These are phyloP conservation scores for Alaudala cheleensis DNA, from an alignment of 2,113 vertebrate species.

Conservation along the genomic window DNA sequence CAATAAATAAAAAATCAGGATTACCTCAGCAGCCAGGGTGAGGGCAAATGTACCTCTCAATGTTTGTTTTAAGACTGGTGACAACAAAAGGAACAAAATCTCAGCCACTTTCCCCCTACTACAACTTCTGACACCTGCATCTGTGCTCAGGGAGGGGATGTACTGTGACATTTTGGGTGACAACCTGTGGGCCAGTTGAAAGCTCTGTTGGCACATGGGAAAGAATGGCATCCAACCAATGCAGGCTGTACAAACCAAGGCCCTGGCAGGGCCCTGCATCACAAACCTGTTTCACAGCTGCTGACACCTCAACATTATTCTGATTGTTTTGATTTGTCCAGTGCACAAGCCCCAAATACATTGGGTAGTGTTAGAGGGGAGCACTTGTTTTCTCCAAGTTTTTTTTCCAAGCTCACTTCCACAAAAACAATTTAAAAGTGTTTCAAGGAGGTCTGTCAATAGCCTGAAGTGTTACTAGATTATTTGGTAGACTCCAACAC, in stretches of 20 bases:
- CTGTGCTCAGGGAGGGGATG: not conserved
- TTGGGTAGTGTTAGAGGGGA: not conserved
- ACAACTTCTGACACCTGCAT: not conserved
- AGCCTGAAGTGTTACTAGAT: not conserved
- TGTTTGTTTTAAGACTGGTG: not conserved
- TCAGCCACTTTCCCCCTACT: not conserved
- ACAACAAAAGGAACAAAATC: not conserved
- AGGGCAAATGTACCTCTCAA: not conserved
- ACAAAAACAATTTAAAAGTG: not conserved
- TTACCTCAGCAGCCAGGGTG: too few species aligned
- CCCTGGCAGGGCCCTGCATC: not conserved
- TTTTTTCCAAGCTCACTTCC: not conserved
- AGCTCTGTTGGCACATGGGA: rapidly evolving
- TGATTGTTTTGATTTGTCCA: not conserved
- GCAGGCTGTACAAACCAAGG: not conserved
- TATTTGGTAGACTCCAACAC: not conserved
- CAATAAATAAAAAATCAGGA: not conserved
- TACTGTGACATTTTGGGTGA: not conserved
- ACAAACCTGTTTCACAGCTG: not conserved
- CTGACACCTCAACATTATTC: not conserved
- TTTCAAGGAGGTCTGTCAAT: not conserved
- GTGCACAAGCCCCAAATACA: not conserved
- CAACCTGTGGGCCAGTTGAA: not conserved
- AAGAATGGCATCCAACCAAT: rapidly evolving
- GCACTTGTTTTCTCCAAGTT: not conserved